Evolutionary conservation across 2,113 vertebrate genomes (phyloP).

Genomic region (Salvelinus sp.): DNA sequence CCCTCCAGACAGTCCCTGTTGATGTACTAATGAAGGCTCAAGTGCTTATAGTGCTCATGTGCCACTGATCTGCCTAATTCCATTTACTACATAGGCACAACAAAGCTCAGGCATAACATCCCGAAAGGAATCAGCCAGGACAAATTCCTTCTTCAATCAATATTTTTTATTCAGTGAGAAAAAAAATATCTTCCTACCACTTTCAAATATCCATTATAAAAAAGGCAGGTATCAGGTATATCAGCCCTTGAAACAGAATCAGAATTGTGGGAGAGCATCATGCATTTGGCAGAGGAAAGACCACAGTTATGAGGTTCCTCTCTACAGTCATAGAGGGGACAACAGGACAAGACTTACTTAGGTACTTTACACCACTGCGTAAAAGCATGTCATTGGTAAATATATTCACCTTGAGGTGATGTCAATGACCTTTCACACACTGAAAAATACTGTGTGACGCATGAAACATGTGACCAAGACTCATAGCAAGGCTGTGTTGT

Average conservation of each 20-base stretch:
- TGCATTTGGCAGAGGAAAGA: too few species aligned
- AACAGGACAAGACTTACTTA: neutral
- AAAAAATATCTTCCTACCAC: neutral
- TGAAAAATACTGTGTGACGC: neutral
- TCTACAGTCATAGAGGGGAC: neutral
- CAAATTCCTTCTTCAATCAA: neutral
- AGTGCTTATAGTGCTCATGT: neutral
- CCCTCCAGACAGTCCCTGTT: neutral
- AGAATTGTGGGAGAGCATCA: too few species aligned
- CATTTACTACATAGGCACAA: neutral
- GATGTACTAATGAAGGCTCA: neutral
- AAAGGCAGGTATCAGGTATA: too few species aligned
- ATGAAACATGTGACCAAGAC: too few species aligned
- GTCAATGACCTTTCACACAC: neutral
- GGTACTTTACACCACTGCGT: neutral
- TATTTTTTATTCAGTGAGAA: neutral
- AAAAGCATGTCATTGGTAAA: neutral
- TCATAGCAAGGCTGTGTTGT: too few species aligned
- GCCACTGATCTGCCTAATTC: constrained; percentile 8
- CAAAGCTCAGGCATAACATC: neutral
- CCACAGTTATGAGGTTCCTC: neutral
- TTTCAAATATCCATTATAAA: neutral
- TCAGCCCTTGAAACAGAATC: too few species aligned
- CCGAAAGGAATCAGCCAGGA: neutral
- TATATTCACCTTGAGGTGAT: neutral